Evolutionary conservation across 1,140 invertebrate species (phyloP).

Genomic region (Drosophila mojavensis): DNA sequence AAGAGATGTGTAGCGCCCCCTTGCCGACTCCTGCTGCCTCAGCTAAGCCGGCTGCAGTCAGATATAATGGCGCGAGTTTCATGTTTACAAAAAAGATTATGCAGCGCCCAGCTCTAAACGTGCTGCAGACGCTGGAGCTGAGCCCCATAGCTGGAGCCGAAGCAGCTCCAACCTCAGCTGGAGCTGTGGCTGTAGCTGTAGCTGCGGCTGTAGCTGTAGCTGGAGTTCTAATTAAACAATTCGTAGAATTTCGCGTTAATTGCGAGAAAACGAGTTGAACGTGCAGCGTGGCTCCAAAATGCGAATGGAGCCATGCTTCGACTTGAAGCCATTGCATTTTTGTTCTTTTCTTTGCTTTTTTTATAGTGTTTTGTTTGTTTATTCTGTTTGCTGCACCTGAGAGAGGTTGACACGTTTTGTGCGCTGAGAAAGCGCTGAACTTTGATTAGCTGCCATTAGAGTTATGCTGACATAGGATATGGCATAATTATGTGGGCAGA

Average conservation of each 20-base stretch:
- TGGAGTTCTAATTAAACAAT: conserved; percentile 84
- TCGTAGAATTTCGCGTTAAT: conserved; percentile 84
- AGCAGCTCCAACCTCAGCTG: background rate
- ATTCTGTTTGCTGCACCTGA: background rate
- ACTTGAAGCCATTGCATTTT: conserved; percentile 11
- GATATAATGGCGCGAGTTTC: conserved; percentile 84
- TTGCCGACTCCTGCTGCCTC: conserved; percentile 15
- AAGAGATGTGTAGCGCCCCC: conserved; percentile 1
- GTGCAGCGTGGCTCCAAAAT: conserved; percentile 52
- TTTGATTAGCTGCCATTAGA: conserved; percentile 51
- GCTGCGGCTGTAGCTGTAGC: conserved; percentile 23
- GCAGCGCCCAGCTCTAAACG: conserved; percentile 65
- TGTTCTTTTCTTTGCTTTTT: background rate
- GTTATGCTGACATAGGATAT: conserved; percentile 8
- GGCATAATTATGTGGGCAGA: conserved; percentile 30
- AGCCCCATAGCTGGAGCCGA: background rate
- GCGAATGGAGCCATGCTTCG: conserved; percentile 21
- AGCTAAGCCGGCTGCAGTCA: conserved; percentile 34
- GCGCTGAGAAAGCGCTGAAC: conserved; percentile 56
- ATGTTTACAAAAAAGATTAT: conserved; percentile 83
- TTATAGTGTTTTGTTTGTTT: background rate
- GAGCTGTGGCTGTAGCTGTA: conserved; percentile 7
- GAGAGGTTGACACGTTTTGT: conserved; percentile 56
- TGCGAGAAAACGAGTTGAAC: conserved; percentile 82
- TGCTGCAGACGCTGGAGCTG: conserved; percentile 38